A percentile compares a stretch with the other conserved stretches of the same genome.
Conservation (phyloP, 2,797 vertebrate species). For the Falco columbarius region DNA sequence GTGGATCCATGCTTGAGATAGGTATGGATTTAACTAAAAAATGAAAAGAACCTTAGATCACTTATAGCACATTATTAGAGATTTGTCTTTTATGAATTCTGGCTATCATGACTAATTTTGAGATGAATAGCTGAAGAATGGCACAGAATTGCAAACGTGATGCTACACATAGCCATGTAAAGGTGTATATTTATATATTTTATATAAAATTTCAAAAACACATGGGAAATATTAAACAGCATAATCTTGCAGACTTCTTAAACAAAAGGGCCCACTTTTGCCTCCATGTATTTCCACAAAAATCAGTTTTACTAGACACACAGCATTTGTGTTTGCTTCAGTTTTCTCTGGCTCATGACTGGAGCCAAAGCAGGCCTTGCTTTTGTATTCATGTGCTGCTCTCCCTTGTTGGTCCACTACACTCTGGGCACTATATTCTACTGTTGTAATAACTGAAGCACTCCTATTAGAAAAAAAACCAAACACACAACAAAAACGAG, state of each 20-base stretch:
- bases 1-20: slow-evolving; percentile 3
- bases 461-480: neutral
- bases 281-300: neutral
- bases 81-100: slow-evolving; percentile 12
- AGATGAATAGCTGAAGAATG: slow-evolving; percentile 61
- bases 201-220: slow-evolving; percentile 43
- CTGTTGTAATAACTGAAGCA: slow-evolving; percentile 45
- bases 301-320: neutral
- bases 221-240: slow-evolving; percentile 34
- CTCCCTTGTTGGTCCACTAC: slow-evolving; percentile 34
- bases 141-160: slow-evolving; percentile 50
- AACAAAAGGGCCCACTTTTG: slow-evolving; percentile 12
- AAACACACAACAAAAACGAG: neutral
- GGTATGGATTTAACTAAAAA: neutral
- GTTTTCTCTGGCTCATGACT: slow-evolving; percentile 24
- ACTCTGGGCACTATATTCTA: slow-evolving; percentile 27
- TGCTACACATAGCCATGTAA: slow-evolving; percentile 3
- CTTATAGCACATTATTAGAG: slow-evolving; percentile 16
- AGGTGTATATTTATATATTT: slow-evolving; percentile 31
- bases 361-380: slow-evolving; percentile 1
- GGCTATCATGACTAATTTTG: slow-evolving; percentile 40
- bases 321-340: slow-evolving; percentile 42
- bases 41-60: neutral
- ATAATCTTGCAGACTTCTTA: slow-evolving; percentile 39
- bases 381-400: neutral